Conservation (phyloP, 1,140 invertebrate species). For the Orchestia grillus region DNA sequence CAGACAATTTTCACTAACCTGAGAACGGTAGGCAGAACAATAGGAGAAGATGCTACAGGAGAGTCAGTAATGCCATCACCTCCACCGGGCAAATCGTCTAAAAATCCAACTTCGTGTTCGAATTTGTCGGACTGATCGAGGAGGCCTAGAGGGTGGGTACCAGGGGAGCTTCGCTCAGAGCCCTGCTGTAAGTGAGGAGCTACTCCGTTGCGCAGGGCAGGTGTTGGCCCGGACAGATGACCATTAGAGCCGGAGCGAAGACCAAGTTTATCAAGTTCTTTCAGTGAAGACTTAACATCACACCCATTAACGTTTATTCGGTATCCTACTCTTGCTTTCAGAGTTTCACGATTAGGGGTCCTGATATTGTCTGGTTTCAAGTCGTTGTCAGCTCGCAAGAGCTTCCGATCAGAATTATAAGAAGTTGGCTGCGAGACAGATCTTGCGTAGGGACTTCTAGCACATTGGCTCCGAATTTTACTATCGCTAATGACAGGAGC, state of each 20-base stretch:
- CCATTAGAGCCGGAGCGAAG: neutral
- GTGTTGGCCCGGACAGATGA: neutral
- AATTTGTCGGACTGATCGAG: constrained; percentile 39
- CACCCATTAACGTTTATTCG: neutral
- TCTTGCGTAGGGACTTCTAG: constrained; percentile 34
- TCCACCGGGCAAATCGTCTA: constrained; percentile 36
- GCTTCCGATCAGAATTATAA: neutral
- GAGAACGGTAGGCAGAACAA: neutral
- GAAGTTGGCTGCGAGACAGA: constrained; percentile 20
- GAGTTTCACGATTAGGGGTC: constrained; percentile 16
- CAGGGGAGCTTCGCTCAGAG: neutral
- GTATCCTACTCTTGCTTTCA: neutral
- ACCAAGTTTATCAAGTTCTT: neutral
- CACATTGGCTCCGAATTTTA: neutral
- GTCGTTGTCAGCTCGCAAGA: neutral
- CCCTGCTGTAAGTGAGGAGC: neutral
- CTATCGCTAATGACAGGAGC: neutral
- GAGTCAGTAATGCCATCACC: neutral
- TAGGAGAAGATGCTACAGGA: neutral
- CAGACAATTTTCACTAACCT: constrained; percentile 6
- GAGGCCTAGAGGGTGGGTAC: neutral
- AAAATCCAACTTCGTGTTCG: neutral
- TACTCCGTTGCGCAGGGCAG: neutral
- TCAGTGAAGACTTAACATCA: neutral
- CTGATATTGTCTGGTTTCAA: neutral